Base-by-base conservation (phyloP, 2,888 invertebrate genomes). In the Clistopyga incitator region DNA sequence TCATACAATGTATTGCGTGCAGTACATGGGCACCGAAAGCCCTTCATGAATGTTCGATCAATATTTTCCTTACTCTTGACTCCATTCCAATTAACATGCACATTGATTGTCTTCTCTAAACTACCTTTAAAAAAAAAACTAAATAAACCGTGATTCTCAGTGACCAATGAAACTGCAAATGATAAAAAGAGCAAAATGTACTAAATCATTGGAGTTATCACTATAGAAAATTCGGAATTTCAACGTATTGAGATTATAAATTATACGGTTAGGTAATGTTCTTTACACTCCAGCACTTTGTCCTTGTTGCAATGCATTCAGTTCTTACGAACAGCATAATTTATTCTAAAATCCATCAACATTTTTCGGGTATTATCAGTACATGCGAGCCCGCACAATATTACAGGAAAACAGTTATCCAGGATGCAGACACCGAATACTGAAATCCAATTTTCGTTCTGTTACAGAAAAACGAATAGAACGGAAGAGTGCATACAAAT, bases 381-480 rank as follows among this genome's bases (percentile, higher is more conserved):
- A 29, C 34, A 6, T 38, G 34, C 8, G 8, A 38, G 3, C 6
- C 34, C 1, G 6, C 34, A 34, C 8, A 34, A 34, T 34, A 8
- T 34, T 6, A 8, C 34, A 34, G 34, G 34, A 34, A 34, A 34
- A 34, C 6, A 6, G 34, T 6, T 4, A 34, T 34, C 3, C 15
- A 11, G 20, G 23, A 34, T 47, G 34, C 6, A 23, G n/a, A 38
- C 34, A 25, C 23, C 13, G 23, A 23, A 34, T 34, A 61, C 8
- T 50, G 18, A 18, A 50, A 50, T 50, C 59, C 6, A 42, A 13
- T 1, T 23, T 13, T 20, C 29, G 13, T 67, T 1, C 15, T 84
- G 3, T 76, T 94, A 6, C 92, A 96, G 96, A 88, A 96, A 95
- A 92, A 95, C 95, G 87, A 96, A 97, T 89, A 94, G 95, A 74